Conservation (phyloP, 2,888 invertebrate species). For the Tetragonisca angustula region DNA sequence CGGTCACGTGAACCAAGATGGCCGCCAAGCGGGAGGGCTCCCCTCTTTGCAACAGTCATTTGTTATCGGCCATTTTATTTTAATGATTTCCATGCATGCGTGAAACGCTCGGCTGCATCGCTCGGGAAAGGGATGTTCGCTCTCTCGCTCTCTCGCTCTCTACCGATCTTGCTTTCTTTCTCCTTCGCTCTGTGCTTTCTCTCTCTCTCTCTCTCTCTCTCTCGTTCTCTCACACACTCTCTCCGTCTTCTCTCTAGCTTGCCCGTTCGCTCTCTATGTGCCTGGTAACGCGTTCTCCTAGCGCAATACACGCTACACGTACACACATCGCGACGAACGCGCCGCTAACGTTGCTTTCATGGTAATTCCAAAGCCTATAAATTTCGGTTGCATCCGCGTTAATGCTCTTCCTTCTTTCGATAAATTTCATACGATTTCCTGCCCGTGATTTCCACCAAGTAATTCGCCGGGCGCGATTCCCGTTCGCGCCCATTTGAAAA, state of each 20-base stretch:
- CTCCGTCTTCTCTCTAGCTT: constrained; percentile 51
- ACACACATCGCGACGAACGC: constrained; percentile 42
- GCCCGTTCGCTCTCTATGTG: constrained; percentile 52
- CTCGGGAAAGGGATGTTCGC: constrained; percentile 76
- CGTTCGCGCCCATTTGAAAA: not conserved
- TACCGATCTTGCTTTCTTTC: constrained; percentile 7
- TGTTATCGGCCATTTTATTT: constrained; percentile 84
- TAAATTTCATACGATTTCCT: constrained; percentile 61
- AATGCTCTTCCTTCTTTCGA: constrained; percentile 68
- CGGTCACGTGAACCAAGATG: constrained; percentile 84
- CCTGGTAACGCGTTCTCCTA: constrained; percentile 65
- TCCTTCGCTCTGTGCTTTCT: constrained; percentile 6
- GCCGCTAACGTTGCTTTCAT: constrained; percentile 70
- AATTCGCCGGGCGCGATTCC: constrained; percentile 12
- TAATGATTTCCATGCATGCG: constrained; percentile 84
- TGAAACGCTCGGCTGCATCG: constrained; percentile 82
- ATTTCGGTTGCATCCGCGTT: constrained; percentile 61
- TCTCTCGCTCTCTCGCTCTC: constrained; percentile 47
- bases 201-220: constrained; percentile 50
- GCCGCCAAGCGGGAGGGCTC: constrained; percentile 78
- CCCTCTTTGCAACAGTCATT: constrained; percentile 83
- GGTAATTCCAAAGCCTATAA: constrained; percentile 71
- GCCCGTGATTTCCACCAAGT: constrained; percentile 56
- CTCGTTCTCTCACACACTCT: not conserved
- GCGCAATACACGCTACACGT: constrained; percentile 53